Percentiles rank a stretch among this genome's conserved stretches.
These are phyloP conservation scores for Cinclus cinclus DNA, from an alignment of 2,113 vertebrate genomes.

Conservation along the genomic window DNA sequence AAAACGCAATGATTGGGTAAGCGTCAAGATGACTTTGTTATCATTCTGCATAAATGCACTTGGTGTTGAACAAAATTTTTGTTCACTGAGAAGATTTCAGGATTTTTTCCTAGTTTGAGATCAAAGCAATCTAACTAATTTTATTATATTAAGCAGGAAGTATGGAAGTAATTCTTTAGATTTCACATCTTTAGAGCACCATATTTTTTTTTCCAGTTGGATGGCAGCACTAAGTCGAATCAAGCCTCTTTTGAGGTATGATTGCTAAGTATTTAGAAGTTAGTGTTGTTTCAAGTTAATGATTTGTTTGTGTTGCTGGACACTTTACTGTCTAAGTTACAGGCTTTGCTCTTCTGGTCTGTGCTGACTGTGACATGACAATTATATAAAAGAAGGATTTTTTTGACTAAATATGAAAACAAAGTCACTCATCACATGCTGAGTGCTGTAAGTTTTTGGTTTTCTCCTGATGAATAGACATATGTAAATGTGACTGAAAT, in stretches of 20 bases:
- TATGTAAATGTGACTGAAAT: not conserved
- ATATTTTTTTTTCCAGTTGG: not conserved
- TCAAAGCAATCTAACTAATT: not conserved
- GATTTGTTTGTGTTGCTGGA: not conserved
- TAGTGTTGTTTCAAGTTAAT: not conserved
- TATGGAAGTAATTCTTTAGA: not conserved
- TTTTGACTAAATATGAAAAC: not conserved
- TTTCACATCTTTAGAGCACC: not conserved
- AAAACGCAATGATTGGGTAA: conserved; percentile 86
- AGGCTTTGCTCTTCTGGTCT: not conserved
- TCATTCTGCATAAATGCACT: not conserved
- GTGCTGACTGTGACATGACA: not conserved
- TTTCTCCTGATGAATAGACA: not conserved
- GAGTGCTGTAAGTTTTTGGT: not conserved
- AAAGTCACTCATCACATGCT: not conserved
- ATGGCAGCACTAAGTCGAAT: not conserved
- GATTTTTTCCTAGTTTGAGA: not conserved
- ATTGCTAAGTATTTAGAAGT: not conserved
- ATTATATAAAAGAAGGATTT: not conserved
- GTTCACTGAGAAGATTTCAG: not conserved
- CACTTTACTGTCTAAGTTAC: not conserved
- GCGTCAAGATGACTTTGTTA: conserved; percentile 21
- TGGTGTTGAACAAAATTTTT: not conserved
- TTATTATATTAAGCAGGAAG: not conserved
- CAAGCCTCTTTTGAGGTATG: not conserved